These are phyloP conservation scores for Arothron firmamentum DNA, from an alignment of 2,113 vertebrate species.

Conservation along the genomic window DNA sequence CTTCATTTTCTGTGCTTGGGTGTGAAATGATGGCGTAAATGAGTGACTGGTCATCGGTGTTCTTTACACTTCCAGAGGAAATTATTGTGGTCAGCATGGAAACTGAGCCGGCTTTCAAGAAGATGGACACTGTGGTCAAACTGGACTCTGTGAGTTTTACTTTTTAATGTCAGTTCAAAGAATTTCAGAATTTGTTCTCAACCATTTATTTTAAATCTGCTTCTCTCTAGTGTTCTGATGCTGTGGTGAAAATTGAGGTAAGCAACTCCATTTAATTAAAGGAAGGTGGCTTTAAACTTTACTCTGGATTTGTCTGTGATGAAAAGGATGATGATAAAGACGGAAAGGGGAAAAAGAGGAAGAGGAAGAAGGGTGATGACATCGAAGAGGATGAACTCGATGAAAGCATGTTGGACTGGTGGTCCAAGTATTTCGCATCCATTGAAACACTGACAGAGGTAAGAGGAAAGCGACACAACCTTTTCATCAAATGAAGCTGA, in stretches of 20 bases:
- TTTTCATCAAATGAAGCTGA: neutral
- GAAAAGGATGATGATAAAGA: slow-evolving; percentile 76
- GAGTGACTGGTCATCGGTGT: neutral
- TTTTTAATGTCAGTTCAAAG: neutral
- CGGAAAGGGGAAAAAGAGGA: slow-evolving; percentile 84
- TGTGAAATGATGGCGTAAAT: neutral
- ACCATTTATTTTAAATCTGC: neutral
- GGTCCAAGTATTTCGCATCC: slow-evolving; percentile 97
- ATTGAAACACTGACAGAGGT: slow-evolving; percentile 96
- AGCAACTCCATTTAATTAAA: neutral
- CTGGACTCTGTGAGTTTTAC: slow-evolving; percentile 85
- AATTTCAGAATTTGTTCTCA: neutral
- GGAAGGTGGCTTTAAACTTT: neutral
- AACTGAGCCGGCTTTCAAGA: slow-evolving; percentile 82
- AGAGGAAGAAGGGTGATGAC: slow-evolving; percentile 80
- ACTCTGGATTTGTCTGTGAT: neutral
- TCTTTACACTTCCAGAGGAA: slow-evolving; percentile 57
- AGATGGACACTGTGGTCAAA: slow-evolving; percentile 95
- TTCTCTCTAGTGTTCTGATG: slow-evolving; percentile 55
- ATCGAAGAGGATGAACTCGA: slow-evolving; percentile 88
- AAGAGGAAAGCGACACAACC: neutral
- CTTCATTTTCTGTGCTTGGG: neutral
- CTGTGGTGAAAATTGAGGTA: slow-evolving; percentile 70
- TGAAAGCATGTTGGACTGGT: slow-evolving; percentile 97
- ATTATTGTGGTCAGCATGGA: slow-evolving; percentile 84